Evolutionary conservation across 2,113 vertebrate species (phyloP).

Genomic region (Eretmochelys imbricata): DNA sequence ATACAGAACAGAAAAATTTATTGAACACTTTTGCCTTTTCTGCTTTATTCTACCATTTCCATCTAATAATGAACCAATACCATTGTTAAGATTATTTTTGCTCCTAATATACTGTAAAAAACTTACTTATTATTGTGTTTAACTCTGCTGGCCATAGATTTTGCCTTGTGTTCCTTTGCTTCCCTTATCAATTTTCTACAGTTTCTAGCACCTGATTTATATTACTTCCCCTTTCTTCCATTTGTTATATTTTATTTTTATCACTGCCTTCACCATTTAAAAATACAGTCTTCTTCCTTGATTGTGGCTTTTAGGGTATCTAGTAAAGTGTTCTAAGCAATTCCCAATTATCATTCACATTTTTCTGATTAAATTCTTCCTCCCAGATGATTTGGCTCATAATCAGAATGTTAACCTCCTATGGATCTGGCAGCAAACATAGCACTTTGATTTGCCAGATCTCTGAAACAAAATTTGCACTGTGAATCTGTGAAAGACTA

Average conservation of each 20-base stretch:
- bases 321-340: not conserved
- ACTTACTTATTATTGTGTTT: not conserved
- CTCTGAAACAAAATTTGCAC: not conserved
- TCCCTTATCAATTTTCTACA: not conserved
- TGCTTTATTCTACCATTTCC: not conserved
- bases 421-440: not conserved
- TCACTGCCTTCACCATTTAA: not conserved
- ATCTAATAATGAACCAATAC: not conserved
- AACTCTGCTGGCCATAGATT: not conserved
- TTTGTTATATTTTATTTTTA: not conserved
- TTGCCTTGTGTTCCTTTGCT: not conserved
- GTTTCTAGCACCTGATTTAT: not conserved
- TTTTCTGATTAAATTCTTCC: not conserved
- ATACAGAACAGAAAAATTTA: no score
- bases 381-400: not conserved
- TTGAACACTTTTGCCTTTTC: not conserved
- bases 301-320: not conserved
- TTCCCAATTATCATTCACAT: no score
- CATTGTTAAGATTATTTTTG: not conserved
- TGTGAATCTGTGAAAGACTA: not conserved
- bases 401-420: not conserved
- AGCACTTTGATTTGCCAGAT: not conserved
- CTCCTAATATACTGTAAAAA: not conserved
- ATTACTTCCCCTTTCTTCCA: not conserved
- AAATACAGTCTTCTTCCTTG: not conserved